Evolutionary conservation across 1,140 invertebrate species (phyloP).

Genomic region (Coenobita brevimanus): DNA sequence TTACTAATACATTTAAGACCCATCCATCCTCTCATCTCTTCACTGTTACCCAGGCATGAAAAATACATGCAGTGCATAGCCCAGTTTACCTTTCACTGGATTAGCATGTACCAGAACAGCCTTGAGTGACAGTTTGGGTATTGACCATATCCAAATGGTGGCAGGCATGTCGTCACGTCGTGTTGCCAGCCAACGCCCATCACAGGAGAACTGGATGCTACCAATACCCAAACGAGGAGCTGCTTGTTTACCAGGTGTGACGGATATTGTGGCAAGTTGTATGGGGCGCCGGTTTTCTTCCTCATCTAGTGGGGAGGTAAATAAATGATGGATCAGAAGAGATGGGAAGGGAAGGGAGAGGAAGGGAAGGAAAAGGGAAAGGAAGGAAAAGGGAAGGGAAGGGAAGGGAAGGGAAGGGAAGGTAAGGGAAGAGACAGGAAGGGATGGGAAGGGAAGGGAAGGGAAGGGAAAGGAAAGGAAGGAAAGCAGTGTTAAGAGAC

Average conservation of each 20-base stretch:
- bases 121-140: slow-evolving; percentile 30
- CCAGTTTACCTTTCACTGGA: slow-evolving; percentile 36
- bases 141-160: slow-evolving; percentile 55
- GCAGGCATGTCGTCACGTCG: slow-evolving; percentile 49
- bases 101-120: slow-evolving; percentile 56
- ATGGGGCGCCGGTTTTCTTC: slow-evolving; percentile 48
- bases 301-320: slow-evolving; percentile 2
- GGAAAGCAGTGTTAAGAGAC: neutral
- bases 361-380: neutral
- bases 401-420: slow-evolving; percentile 1
- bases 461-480: neutral
- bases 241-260: slow-evolving; percentile 66
- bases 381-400: neutral
- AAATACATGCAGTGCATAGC: neutral
- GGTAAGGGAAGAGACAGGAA: neutral
- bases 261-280: slow-evolving; percentile 19
- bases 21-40: neutral
- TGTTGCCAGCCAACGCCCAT: slow-evolving; percentile 73
- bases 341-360: neutral
- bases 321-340: neutral
- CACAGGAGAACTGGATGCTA: slow-evolving; percentile 72
- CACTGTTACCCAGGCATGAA: neutral
- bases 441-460: neutral
- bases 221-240: slow-evolving; percentile 73
- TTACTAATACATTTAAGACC: neutral